Evolutionary conservation across 2,888 invertebrate species (phyloP), one percentile per base, ranked within the genome.

Genomic region (Epinotia bilunana): DNA sequence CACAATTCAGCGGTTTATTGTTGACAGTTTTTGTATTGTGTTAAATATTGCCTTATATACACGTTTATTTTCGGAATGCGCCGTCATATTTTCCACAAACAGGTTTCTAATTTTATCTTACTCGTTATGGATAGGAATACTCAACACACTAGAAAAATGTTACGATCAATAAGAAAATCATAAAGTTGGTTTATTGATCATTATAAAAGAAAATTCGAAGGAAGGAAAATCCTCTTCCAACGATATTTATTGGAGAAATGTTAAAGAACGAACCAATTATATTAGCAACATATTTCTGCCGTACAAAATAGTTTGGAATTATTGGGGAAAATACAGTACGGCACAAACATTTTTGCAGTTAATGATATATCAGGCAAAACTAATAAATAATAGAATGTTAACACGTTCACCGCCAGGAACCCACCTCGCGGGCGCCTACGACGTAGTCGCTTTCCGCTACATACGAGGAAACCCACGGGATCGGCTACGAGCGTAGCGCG

Each of bases 11-110:
- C 39, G 71, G 46, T 64, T 64, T 16, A 18, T 65, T 65, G 72
- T 72, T 72, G 64, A 72, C 71, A 62, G 64, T 72, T 58, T 65
- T 72, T 72, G 57, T 64, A 28, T 46, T 65, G 57, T 65, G 58
- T 65, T 64, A 33, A 72, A 46, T 46, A 49, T 46, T 61, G 43
- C n/a, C 23, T 46, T 49, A 46, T n/a, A n/a, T n/a, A 62, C 33
- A 5, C 57, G 43, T 68, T 68, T 55, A 68, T 33, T 67, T 55
- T 11, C 13, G n/a, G 2, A 28, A 64, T 23, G 18, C 55, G 61
- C 33, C 23, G 12, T 60, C 60, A 28, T 28, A 20, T 20, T 20
- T 20, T 20, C 20, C 20, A 20, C 2, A 20, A 20, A 20, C 20
- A 20, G 20, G n/a, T n/a, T n/a, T n/a, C n/a, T n/a, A n/a, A n/a